Percentiles rank a stretch among this genome's conserved stretches.
These are phyloP conservation scores for Elysia chlorotica DNA, from an alignment of 1,140 invertebrate species.

Conservation along the genomic window DNA sequence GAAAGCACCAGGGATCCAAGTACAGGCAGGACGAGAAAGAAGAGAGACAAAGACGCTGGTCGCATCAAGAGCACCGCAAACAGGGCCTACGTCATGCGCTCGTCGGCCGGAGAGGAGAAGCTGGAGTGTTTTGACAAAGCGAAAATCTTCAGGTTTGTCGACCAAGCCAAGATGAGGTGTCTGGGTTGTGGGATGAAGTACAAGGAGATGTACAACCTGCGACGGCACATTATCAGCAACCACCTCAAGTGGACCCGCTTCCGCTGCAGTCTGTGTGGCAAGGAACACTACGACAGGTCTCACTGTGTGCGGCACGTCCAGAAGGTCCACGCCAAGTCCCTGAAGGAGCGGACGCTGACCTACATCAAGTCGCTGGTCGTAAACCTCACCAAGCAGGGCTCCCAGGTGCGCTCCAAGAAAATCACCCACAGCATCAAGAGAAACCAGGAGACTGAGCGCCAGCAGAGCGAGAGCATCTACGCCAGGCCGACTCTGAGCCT, in stretches of 20 bases:
- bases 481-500: constrained; percentile 6
- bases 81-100: no score
- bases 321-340: constrained; percentile 37
- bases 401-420: constrained; percentile 27
- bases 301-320: constrained; percentile 54
- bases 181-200: constrained; percentile 54
- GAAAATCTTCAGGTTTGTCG: constrained; percentile 29
- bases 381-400: constrained; percentile 44
- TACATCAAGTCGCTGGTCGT: constrained; percentile 36
- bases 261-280: constrained; percentile 60
- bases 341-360: neutral
- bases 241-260: constrained; percentile 62
- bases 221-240: constrained; percentile 55
- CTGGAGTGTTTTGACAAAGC: constrained; percentile 7
- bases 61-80: no score
- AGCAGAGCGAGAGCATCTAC: constrained; percentile 25
- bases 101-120: neutral
- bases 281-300: constrained; percentile 57
- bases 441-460: constrained; percentile 26
- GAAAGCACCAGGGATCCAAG: no score
- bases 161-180: constrained; percentile 51
- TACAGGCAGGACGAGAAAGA: no score
- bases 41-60: no score
- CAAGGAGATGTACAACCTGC: constrained; percentile 56
- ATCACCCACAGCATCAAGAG: constrained; percentile 40